A percentile compares a stretch with the other conserved stretches of the same genome.
Evolutionary conservation across 1,140 invertebrate genomes (phyloP).

Genomic region (Pogonomyrmex californicus): DNA sequence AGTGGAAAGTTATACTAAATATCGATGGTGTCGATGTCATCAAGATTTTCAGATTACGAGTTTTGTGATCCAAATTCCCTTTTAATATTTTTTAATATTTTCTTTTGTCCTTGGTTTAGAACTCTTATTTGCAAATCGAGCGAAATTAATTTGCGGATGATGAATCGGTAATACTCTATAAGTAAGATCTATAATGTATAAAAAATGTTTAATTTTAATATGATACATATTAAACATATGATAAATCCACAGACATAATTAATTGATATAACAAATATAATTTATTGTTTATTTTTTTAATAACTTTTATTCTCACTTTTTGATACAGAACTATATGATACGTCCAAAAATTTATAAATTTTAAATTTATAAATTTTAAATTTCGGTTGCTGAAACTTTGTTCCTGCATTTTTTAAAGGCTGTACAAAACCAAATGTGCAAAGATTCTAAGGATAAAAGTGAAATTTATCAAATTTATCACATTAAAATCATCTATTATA

Average conservation of each 20-base stretch:
- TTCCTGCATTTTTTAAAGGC: background rate
- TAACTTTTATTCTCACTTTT: background rate
- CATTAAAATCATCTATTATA: background rate
- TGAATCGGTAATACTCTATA: background rate
- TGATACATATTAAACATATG: constrained; percentile 1
- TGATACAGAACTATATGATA: background rate
- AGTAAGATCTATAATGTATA: background rate
- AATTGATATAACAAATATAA: background rate
- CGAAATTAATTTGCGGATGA: background rate
- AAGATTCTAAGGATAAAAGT: background rate
- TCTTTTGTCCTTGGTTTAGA: background rate
- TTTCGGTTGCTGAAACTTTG: background rate
- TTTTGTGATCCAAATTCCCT: background rate
- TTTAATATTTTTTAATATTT: background rate
- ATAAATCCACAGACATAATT: background rate
- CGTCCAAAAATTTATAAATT: background rate
- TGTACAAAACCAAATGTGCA: background rate
- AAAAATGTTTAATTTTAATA: background rate
- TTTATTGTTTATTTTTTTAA: background rate
- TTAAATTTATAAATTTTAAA: too few species aligned
- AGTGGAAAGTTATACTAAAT: too few species aligned
- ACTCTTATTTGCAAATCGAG: background rate
- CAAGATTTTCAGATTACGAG: background rate
- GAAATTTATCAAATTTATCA: background rate
- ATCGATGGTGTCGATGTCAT: background rate